Percentiles rank a stretch among this genome's conserved stretches.
Conservation (phyloP, 2,797 vertebrate species). For the Fundulus diaphanus region DNA sequence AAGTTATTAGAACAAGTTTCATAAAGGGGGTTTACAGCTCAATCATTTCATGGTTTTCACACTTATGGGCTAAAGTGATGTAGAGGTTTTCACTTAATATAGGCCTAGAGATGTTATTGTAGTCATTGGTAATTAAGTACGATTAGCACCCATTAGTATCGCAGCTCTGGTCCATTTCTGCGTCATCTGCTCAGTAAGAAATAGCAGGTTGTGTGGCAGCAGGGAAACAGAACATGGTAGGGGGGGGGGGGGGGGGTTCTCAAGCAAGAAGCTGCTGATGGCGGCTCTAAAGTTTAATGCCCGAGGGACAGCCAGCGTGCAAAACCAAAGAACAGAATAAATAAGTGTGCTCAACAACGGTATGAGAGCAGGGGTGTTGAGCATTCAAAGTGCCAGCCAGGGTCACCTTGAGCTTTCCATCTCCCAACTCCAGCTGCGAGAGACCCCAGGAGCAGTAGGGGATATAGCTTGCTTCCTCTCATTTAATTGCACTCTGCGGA, state of each 20-base stretch:
- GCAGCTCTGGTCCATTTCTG: slow-evolving; percentile 8
- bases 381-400: slow-evolving; percentile 15
- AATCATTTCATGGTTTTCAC: neutral
- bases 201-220: neutral
- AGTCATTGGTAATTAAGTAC: slow-evolving; percentile 22
- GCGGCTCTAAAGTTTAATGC: slow-evolving; percentile 27
- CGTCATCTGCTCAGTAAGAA: neutral
- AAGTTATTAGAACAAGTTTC: neutral
- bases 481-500: slow-evolving; percentile 31
- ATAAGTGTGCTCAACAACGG: slow-evolving; percentile 31
- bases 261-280: slow-evolving; percentile 23
- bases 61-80: slow-evolving; percentile 25
- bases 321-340: slow-evolving; percentile 23
- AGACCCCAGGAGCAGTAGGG: slow-evolving; percentile 15
- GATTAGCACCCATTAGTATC: slow-evolving; percentile 25
- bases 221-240: neutral
- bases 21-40: too few relatives aligned
- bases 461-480: slow-evolving; percentile 8
- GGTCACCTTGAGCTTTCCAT: slow-evolving; percentile 66
- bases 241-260: neutral
- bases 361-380: slow-evolving; percentile 7
- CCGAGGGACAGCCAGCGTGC: neutral
- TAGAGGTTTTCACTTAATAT: slow-evolving; percentile 18
- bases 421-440: slow-evolving; percentile 38
- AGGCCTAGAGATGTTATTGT: slow-evolving; percentile 13